A percentile compares a stretch with the other conserved stretches of the same genome.
phyloP scores from a whole-genome alignment of 2,113 vertebrate genomes.

The Mobula birostris region DNA sequence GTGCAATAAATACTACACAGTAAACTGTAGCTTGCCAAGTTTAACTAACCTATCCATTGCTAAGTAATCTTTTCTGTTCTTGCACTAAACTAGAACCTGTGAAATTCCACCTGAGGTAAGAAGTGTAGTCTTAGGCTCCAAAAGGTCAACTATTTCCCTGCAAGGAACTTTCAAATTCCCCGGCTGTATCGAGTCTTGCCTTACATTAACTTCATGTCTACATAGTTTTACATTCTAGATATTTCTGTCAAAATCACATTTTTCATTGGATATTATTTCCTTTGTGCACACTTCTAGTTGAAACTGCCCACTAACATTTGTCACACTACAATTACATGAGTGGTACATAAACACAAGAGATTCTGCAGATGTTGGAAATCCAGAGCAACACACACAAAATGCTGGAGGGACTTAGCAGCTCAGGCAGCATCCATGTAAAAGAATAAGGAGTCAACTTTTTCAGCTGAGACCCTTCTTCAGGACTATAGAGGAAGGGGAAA shows the following conservation, averaged over 20 bases:
- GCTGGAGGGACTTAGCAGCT: too few species aligned
- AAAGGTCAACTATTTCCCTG: not conserved
- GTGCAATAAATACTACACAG: not conserved
- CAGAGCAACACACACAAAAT: too few species aligned
- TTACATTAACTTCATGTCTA: not conserved
- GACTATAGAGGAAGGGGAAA: too few species aligned
- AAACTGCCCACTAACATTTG: not conserved
- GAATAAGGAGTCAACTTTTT: too few species aligned
- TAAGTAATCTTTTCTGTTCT: not conserved
- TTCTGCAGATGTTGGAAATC: too few species aligned
- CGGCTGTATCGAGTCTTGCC: too few species aligned
- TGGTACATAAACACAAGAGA: too few species aligned
- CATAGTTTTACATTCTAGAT: not conserved
- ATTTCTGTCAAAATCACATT: not conserved
- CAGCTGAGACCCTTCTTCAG: too few species aligned
- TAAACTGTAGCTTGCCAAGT: not conserved
- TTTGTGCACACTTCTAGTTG: not conserved
- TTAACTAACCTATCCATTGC: not conserved
- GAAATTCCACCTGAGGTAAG: not conserved
- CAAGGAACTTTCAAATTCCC: not conserved
- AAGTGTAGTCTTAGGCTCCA: not conserved
- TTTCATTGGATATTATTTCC: not conserved
- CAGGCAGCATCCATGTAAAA: too few species aligned
- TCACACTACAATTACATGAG: not conserved
- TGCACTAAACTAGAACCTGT: not conserved